Conservation (phyloP, 2,113 vertebrate species). For the Scophthalmus maximus region DNA sequence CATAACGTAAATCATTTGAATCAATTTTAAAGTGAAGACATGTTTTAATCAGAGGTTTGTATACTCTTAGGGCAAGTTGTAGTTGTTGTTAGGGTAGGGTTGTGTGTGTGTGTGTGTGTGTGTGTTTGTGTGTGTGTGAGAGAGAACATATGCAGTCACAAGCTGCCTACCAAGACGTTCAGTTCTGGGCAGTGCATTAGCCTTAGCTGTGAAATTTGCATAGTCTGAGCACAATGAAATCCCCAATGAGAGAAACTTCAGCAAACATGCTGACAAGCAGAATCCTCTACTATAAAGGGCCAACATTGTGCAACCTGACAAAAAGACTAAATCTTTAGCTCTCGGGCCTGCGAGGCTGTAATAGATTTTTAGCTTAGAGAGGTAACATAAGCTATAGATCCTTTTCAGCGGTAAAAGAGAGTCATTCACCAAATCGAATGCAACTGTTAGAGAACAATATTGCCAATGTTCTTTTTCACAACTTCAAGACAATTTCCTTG, state of each 20-base stretch:
- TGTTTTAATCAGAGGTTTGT: too few species aligned
- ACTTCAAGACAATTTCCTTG: conserved; percentile 7
- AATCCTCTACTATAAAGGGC: conserved; percentile 71
- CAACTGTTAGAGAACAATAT: conserved; percentile 49
- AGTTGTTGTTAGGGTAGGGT: too few species aligned
- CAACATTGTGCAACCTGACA: conserved; percentile 72
- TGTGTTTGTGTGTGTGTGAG: not conserved
- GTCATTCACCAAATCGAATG: conserved; percentile 60
- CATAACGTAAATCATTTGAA: too few species aligned
- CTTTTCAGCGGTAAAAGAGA: conserved; percentile 64
- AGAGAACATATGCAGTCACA: conserved; percentile 18
- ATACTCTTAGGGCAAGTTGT: too few species aligned
- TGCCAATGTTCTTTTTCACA: conserved; percentile 33
- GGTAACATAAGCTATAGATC: conserved; percentile 75
- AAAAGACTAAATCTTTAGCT: conserved; percentile 81
- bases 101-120: conserved; percentile 7
- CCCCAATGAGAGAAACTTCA: conserved; percentile 76
- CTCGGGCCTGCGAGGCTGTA: conserved; percentile 63
- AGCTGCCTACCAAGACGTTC: conserved; percentile 42
- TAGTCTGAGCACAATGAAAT: conserved; percentile 77
- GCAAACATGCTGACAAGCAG: conserved; percentile 80
- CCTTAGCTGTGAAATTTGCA: conserved; percentile 70
- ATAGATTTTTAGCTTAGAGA: conserved; percentile 79
- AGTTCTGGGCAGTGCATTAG: conserved; percentile 63
- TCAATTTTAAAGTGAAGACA: too few species aligned